phyloP scores from a whole-genome alignment of 2,888 invertebrate genomes.

The Noctua janthe region DNA sequence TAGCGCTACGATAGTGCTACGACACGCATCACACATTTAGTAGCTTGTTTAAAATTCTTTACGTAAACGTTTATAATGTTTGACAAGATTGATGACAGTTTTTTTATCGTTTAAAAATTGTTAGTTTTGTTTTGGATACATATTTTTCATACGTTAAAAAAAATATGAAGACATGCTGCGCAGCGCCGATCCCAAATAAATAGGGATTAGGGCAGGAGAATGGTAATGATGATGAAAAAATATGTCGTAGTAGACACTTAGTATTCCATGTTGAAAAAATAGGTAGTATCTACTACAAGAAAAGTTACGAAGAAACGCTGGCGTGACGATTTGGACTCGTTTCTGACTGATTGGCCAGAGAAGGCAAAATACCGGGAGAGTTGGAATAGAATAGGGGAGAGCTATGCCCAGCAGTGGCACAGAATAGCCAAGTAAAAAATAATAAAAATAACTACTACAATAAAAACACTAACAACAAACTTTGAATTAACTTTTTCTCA shows the following conservation, averaged over 20 bases:
- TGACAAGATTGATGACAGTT: slow-evolving; percentile 36
- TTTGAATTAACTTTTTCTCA: too few relatives aligned
- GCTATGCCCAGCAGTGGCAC: too few relatives aligned
- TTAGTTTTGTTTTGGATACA: neutral
- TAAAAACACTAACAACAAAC: neutral
- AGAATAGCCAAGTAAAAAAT: too few relatives aligned
- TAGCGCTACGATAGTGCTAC: slow-evolving; percentile 63
- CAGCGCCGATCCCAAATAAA: neutral
- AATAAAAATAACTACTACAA: too few relatives aligned
- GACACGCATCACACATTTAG: slow-evolving; percentile 56
- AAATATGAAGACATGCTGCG: neutral
- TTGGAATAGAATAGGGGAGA: too few relatives aligned
- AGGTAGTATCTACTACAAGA: neutral
- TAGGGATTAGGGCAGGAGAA: neutral
- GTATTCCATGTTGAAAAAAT: neutral
- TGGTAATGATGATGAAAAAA: neutral
- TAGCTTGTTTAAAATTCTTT: slow-evolving; percentile 51
- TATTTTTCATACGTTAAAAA: neutral
- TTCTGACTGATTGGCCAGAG: too few relatives aligned
- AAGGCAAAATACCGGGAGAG: too few relatives aligned
- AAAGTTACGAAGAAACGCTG: too few relatives aligned
- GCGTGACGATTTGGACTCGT: too few relatives aligned
- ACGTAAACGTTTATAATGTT: slow-evolving; percentile 34
- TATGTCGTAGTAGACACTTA: neutral
- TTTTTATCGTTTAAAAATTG: neutral